Evolutionary conservation across 2,797 vertebrate genomes (phyloP).

Genomic region (Champsocephalus esox): DNA sequence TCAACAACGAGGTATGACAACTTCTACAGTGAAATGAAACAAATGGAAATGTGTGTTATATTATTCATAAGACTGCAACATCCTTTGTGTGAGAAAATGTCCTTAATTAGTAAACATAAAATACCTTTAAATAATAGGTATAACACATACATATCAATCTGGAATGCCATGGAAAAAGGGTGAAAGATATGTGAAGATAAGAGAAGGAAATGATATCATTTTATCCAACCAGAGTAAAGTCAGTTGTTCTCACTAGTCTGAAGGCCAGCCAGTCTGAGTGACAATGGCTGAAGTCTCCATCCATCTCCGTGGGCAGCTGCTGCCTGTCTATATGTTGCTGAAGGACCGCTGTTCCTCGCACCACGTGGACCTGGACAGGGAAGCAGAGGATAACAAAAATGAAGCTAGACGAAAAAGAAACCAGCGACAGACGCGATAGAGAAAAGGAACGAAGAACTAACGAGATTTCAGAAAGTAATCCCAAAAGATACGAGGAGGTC

Average conservation of each 20-base stretch:
- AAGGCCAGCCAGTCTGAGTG: conserved; percentile 87
- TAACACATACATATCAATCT: no score
- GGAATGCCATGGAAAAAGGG: no score
- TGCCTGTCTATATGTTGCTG: conserved; percentile 85
- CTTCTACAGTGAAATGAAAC: background rate
- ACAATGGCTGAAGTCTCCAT: conserved; percentile 83
- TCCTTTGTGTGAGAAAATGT: no score
- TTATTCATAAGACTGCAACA: background rate
- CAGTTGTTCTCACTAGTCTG: conserved; percentile 77
- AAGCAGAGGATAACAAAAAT: background rate
- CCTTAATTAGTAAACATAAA: no score
- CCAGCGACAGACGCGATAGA: background rate
- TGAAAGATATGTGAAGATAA: no score
- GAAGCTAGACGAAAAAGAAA: background rate
- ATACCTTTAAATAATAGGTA: no score
- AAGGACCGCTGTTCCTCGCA: conserved; percentile 80
- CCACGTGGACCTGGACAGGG: conserved; percentile 74
- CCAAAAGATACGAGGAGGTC: background rate
- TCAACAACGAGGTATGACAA: background rate
- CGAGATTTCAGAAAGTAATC: background rate
- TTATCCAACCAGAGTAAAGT: background rate
- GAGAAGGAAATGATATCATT: no score
- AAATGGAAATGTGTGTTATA: background rate
- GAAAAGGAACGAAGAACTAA: background rate
- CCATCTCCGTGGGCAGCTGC: conserved; percentile 82